These are phyloP conservation scores for Geophilus truncorum DNA, from an alignment of 2,888 invertebrate species.

Conservation along the genomic window DNA sequence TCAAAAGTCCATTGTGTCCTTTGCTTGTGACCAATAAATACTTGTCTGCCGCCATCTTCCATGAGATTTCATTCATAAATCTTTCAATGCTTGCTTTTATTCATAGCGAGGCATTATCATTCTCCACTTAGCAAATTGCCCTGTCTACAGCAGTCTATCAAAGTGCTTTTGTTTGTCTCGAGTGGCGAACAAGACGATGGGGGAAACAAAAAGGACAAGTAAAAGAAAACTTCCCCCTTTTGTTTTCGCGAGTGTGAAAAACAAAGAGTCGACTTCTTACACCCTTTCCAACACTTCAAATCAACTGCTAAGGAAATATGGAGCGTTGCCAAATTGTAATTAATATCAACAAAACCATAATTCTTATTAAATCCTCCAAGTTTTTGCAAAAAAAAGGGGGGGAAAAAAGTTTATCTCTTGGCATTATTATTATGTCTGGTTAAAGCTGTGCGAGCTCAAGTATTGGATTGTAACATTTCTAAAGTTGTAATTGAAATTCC, in stretches of 20 bases:
- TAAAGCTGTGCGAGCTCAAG: too few relatives aligned
- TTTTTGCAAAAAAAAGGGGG: not conserved
- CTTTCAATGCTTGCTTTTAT: slow-evolving; percentile 25
- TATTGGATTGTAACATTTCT: too few relatives aligned
- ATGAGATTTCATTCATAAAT: slow-evolving; percentile 19
- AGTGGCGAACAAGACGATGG: not conserved
- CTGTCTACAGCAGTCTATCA: slow-evolving; percentile 27
- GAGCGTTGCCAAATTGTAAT: not conserved
- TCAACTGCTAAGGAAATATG: not conserved
- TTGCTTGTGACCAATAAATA: not conserved
- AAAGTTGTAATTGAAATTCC: too few relatives aligned
- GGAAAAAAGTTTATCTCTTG: too few relatives aligned
- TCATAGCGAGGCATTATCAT: slow-evolving; percentile 32
- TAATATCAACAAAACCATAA: not conserved
- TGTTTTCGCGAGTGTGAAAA: not conserved
- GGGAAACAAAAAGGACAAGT: not conserved
- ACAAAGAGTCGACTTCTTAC: not conserved
- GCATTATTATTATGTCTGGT: too few relatives aligned
- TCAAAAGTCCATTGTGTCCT: not conserved
- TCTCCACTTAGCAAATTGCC: slow-evolving; percentile 33
- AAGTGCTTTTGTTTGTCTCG: slow-evolving; percentile 30
- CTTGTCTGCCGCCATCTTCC: not conserved
- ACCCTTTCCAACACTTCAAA: not conserved
- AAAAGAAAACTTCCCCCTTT: slow-evolving; percentile 7
- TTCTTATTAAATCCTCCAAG: not conserved